Base-by-base conservation (phyloP, 2,888 invertebrate species). In the Hyposoter dolosus region DNA sequence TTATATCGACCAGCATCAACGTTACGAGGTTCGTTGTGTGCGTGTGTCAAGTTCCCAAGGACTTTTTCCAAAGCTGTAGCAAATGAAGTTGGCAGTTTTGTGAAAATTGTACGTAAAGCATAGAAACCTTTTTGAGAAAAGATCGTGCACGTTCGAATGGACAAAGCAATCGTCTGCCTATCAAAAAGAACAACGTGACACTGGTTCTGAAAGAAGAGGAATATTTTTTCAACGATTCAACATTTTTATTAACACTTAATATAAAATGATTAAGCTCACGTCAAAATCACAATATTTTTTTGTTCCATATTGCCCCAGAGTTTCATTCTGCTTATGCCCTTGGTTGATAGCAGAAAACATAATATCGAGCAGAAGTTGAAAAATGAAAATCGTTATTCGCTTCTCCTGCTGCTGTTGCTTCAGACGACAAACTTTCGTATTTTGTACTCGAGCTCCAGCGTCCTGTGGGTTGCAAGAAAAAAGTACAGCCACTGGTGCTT, bases 121-220 rank as follows among this genome's bases (percentile, higher is more conserved):
- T 85, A n/a, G 60, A 77, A 82, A 71, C 77, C 72, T 72, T 50
- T 65, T 83, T 63, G 63, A 12, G 63, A 63, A 35, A 63, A 15
- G 65, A n/a, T 71, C 74, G 74, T 74, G 84, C 82, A 82, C 84
- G 77, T 82, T 85, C 82, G 78, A 78, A 82, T 68, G 81, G 84
- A 84, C 78, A 85, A 85, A 85, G 77, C 84, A 82, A 85, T 82
- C 82, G 84, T 74, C 50, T 74, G 81, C 69, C 77, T 50, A 80
- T 56, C 71, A 56, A 28, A 23, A 15, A 76, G 47, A 45, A 65
- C 63, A 28, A 32, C 23, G 10, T 7, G 19, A 53, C n/a, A 53
- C 3, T 17, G 53, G 9, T 53, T 53, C 10, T 53, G n/a, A 0
- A 4, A 19, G 19, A 19, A 7, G 0, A 7, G 17, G 6, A 53